Base-by-base conservation (phyloP, 35 echinoderm and acorn worm genomes). In the Ptychodera flava region DNA sequence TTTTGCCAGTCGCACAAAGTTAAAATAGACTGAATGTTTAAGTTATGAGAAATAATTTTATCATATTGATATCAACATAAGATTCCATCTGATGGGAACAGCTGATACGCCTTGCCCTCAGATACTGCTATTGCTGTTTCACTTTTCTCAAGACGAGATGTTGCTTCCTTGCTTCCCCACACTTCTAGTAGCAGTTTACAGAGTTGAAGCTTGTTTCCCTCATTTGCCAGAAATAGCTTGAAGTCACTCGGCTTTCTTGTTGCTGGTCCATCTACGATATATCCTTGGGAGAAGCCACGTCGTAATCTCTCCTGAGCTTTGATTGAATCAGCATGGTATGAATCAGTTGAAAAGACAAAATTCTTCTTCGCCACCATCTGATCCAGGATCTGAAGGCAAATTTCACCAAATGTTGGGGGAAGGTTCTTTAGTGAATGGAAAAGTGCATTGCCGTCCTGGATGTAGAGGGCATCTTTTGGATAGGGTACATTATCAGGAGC, bases 361-460 rank as follows among this genome's bases (percentile, higher is more conserved):
- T 93, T 81, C 12, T 85, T 81, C 45, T 93, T 93, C 6, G 88
- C 37, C 33, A 86, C 37, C 87, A 93, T 89, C 29, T 86, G 87
- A 82, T 93, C 79, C 64, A 85, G 37, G 0, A 93, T 37, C 53
- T 89, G 36, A 29, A 86, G 80, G 78, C 91, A 89, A 80, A 93
- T 89, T 64, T 82, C 83, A 76, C 79, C 82, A 78, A 93, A 93
- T 76, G 81, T 93, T 75, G 15, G 91, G 87, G 1, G 89, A 1
- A 33, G 81, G 75, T 16, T 32, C 77, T 36, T 83, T 1, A 93
- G 91, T 29, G 77, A 29, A 36, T 93, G 78, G 84, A 93, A 93
- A 35, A 93, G 38, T 82, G 91, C 91, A 89, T 93, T 89, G 0
- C 91, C 91, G 88, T 92, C 91, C 31, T 92, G 81, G 53, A 92